Conservation (phyloP, 2,797 vertebrate genomes). For the Spinus olivaceus region DNA sequence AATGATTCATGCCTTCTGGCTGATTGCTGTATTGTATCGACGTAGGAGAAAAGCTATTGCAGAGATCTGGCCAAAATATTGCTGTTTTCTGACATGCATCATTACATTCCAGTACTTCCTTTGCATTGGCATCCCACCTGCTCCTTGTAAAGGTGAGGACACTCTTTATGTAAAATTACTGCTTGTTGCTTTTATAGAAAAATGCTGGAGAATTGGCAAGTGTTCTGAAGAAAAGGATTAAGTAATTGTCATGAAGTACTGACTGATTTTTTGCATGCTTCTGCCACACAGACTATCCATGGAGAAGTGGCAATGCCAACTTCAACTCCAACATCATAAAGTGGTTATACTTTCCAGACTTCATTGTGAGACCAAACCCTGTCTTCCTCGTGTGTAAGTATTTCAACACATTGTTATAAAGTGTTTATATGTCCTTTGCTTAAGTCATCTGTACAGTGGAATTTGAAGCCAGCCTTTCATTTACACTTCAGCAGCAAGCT, state of each 20-base stretch:
- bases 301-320: conserved; percentile 83
- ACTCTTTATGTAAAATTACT: background rate
- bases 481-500: background rate
- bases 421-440: background rate
- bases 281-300: conserved; percentile 88
- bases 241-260: background rate
- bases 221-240: background rate
- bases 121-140: conserved; percentile 95
- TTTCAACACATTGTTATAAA: background rate
- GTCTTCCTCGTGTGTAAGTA: conserved; percentile 93
- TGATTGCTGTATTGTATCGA: conserved; percentile 88
- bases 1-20: conserved; percentile 91
- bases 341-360: conserved; percentile 97
- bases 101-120: conserved; percentile 94
- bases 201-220: background rate
- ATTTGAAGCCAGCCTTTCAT: background rate
- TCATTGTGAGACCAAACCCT: conserved; percentile 84
- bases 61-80: conserved; percentile 98
- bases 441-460: background rate
- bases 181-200: background rate
- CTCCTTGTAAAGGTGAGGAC: conserved; percentile 89
- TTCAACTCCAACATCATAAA: conserved; percentile 92
- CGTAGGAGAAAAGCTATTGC: conserved; percentile 97
- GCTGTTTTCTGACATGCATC: conserved; percentile 93
- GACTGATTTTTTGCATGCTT: background rate